Conservation (phyloP, 2,797 vertebrate genomes). For the Cygnus olor region DNA sequence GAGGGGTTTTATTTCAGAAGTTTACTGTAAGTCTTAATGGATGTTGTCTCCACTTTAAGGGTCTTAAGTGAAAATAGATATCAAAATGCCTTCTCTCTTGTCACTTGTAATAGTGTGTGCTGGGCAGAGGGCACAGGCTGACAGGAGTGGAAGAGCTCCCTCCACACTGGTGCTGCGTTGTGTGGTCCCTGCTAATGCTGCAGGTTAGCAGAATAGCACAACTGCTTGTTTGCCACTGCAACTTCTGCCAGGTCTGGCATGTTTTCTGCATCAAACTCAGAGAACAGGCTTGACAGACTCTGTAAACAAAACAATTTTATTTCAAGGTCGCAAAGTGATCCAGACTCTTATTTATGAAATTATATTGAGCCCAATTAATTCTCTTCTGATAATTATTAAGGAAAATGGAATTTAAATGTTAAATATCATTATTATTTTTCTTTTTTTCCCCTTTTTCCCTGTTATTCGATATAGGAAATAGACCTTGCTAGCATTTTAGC, state of each 20-base stretch:
- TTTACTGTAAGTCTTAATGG: constrained; percentile 18
- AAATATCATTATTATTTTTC: neutral
- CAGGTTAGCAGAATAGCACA: neutral
- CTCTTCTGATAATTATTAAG: neutral
- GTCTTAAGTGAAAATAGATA: neutral
- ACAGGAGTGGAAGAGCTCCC: neutral
- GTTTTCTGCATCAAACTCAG: neutral
- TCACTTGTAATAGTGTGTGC: neutral
- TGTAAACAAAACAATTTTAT: neutral
- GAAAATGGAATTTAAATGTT: neutral
- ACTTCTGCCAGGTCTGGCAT: neutral
- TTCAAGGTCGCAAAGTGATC: neutral
- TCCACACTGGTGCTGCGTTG: neutral
- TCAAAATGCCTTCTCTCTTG: neutral
- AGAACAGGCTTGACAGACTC: neutral
- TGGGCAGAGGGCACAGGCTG: neutral
- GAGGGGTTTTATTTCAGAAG: neutral
- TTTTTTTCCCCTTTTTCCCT: neutral
- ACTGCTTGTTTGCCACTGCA: neutral
- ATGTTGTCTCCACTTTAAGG: neutral
- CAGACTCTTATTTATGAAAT: neutral
- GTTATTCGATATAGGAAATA: neutral
- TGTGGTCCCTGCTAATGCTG: neutral
- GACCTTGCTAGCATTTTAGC: neutral
- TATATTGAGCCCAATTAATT: neutral